Base-by-base conservation (phyloP, 2,113 vertebrate genomes). In the Sturnus vulgaris region DNA sequence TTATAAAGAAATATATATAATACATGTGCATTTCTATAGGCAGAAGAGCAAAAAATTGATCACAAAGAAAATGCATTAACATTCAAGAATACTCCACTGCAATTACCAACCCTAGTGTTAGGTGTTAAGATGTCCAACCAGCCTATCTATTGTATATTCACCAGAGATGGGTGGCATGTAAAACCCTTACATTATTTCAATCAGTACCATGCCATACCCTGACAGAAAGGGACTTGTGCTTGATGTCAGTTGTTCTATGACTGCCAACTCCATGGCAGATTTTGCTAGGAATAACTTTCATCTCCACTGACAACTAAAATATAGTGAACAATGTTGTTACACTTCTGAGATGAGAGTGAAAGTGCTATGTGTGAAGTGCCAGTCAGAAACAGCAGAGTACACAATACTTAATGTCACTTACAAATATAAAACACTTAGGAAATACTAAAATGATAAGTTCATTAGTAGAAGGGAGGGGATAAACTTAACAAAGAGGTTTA, bases 211-310 rank as follows among this genome's bases (percentile, higher is more conserved):
- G 63, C 63, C 23, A 56, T 46, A 84, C 24, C 21, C 73, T 44
- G 33, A 60, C 69, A 84, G 78, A 95, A 82, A 96, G 78, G 86
- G 60, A 75, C 70, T 86, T 71, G 1, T 65, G 53, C 63, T 73
- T 79, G 35, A 70, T 77, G 72, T 93, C 94, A 91, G 12, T 33
- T n/a, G n/a, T 80, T 91, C 44, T 31, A 8, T 47, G 55, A 90
- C 86, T 90, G 92, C 86, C 93, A 95, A 46, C 77, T 95, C 24
- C 82, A 65, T 52, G 68, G 92, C 82, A 94, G 86, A 83, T 91
- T 83, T 85, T 83, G 20, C 70, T 73, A 57, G 85, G 82, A 76
- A 90, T 73, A 46, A 84, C 21, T 77, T 96, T 95, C 71, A 94
- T 96, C 93, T 94, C 59, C 35, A 47, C 47, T 86, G 88, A 87